These are phyloP conservation scores for Riparia riparia DNA, from an alignment of 2,113 vertebrate genomes.

Conservation along the genomic window DNA sequence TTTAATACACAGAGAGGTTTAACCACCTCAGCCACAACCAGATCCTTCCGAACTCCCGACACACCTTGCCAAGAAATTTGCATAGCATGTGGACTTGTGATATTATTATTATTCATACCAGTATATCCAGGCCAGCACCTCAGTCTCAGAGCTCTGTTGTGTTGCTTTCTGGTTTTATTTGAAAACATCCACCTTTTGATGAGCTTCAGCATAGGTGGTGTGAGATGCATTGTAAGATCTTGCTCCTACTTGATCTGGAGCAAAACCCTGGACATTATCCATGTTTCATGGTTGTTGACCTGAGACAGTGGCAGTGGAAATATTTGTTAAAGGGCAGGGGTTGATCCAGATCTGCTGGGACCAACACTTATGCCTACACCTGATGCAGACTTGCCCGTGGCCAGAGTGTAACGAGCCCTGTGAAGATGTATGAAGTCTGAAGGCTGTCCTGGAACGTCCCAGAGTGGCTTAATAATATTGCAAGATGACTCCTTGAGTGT, in stretches of 20 bases:
- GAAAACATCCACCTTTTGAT: neutral
- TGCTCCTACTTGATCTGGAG: neutral
- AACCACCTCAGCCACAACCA: neutral
- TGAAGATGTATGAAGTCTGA: no score
- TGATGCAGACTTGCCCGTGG: no score
- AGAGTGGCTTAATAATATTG: no score
- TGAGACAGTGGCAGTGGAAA: neutral
- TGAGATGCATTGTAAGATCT: neutral
- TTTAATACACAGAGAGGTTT: neutral
- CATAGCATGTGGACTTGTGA: neutral
- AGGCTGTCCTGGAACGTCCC: no score
- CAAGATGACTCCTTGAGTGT: no score
- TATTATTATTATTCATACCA: neutral
- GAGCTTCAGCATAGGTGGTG: neutral
- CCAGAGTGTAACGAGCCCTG: no score
- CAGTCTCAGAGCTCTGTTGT: neutral
- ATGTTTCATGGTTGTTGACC: neutral
- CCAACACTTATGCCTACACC: neutral
- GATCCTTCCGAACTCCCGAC: neutral
- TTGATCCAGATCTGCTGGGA: neutral
- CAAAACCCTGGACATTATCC: fast-evolving
- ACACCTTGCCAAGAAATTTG: neutral
- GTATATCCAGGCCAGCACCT: fast-evolving
- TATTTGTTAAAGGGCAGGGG: neutral
- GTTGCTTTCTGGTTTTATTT: neutral